Percentiles rank a stretch among this genome's conserved stretches.
Evolutionary conservation across 2,888 invertebrate genomes (phyloP).

Genomic region (Geotrupes spiniger): DNA sequence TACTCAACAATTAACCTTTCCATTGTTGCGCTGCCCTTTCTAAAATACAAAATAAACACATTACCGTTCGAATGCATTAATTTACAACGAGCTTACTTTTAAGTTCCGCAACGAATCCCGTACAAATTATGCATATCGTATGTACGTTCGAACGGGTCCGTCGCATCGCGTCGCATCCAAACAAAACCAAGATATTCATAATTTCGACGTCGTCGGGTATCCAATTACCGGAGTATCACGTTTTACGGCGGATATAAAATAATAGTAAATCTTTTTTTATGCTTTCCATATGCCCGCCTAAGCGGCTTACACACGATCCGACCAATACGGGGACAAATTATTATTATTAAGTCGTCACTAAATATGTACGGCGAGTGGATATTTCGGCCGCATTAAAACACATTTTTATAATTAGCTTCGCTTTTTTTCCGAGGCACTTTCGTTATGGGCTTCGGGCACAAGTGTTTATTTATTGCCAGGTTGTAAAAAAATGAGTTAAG

Average conservation of each 20-base stretch:
- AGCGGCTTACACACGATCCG: conserved; percentile 6
- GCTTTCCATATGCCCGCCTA: conserved; percentile 22
- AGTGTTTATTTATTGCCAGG: no score
- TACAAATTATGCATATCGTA: no score
- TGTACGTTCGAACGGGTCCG: not conserved
- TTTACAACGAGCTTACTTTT: not conserved
- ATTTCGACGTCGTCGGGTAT: conserved; percentile 22
- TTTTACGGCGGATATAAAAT: conserved; percentile 34
- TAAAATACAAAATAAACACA: conserved; percentile 1
- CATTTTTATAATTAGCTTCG: no score
- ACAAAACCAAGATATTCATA: conserved; percentile 19
- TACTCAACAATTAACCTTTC: conserved; percentile 2
- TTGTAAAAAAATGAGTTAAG: no score
- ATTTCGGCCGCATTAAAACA: no score
- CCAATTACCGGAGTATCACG: conserved; percentile 35
- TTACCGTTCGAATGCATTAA: conserved; percentile 1
- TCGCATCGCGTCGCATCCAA: not conserved
- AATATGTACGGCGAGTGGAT: no score
- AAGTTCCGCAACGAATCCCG: not conserved
- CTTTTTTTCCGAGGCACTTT: no score
- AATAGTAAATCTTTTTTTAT: conserved; percentile 33
- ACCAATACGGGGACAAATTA: conserved; percentile 15
- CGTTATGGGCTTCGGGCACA: no score
- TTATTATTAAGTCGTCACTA: conserved; percentile 7
- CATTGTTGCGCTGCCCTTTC: conserved; percentile 1